Conservation (phyloP, 2,888 invertebrate genomes). For the Xanthia icteritia region DNA sequence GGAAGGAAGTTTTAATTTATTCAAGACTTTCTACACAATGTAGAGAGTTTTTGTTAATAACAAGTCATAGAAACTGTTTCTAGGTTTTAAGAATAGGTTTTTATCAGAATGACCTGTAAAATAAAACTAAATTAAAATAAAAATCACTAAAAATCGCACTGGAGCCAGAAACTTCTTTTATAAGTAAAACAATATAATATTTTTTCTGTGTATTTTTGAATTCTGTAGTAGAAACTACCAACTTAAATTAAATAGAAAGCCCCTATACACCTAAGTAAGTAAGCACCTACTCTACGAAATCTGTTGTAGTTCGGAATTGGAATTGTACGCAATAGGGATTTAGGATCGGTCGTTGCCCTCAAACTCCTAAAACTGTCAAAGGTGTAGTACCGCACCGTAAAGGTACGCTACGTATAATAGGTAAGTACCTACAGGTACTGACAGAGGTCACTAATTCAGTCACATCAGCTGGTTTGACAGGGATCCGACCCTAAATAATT, state of each 20-base stretch:
- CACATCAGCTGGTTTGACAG: background rate
- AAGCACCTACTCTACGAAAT: conserved; percentile 11
- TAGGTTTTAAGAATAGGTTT: background rate
- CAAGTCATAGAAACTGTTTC: conserved; percentile 1
- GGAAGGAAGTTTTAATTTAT: conserved; percentile 12
- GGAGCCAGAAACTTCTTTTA: background rate
- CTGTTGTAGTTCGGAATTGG: conserved; percentile 53
- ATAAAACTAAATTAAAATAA: background rate
- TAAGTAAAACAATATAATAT: background rate
- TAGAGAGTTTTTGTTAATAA: conserved; percentile 18
- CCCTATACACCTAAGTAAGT: background rate
- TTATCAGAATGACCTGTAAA: background rate
- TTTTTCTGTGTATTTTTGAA: background rate
- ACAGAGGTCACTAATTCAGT: conserved; percentile 17
- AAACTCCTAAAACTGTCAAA: conserved; percentile 37
- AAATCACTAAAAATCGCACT: background rate
- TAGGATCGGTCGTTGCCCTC: conserved; percentile 18
- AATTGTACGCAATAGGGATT: conserved; percentile 46
- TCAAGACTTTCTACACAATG: background rate
- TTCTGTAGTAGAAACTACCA: background rate
- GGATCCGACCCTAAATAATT: background rate
- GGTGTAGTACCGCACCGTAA: conserved; percentile 16
- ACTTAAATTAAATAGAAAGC: conserved; percentile 2
- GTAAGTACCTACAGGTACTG: background rate
- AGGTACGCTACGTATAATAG: background rate